Base-by-base conservation (phyloP, 2,797 vertebrate species). In the Darevskia mixta region DNA sequence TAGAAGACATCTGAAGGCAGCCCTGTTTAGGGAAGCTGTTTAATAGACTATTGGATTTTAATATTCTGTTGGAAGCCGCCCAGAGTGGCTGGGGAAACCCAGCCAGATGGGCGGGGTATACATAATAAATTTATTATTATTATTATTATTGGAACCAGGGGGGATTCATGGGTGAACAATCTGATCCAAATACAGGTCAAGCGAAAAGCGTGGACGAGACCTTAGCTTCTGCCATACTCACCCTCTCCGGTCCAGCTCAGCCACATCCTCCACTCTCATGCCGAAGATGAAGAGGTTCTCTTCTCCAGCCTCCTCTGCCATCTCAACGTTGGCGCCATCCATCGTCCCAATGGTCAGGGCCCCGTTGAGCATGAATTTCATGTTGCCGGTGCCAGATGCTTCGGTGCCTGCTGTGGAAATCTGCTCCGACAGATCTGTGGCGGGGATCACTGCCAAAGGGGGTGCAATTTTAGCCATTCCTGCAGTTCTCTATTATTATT, bases 351-450 rank as follows among this genome's bases (percentile, higher is more conserved):
- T 99, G 94, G 99, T 99, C 92, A 99, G 97, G 0, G 98, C 98
- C 0, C 98, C 98, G 0, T 99, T 99, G 94, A 99, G 95, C 98
- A 99, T 99, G 97, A 99, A 99, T 92, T 99, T 99, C 99, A 99
- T 99, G 95, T 99, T 99, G 7, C 98, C 99, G 0, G 99, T 99
- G 5, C 98, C 98, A 0, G 99, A 99, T 0, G 99, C 98, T 90
- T 99, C 98, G 0, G 99, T 99, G 87, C 99, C 98, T 0, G 99
- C 99, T 0, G 98, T 99, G 95, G 99, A 99, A 93, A 99, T 99
- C 97, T 99, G 99, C 97, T 99, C 98, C 0, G 99, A 99, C 94
- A 99, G 95, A 94, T 99, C 98, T 0, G 98, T 98, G 23, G 99
- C 98, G 9, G 99, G 98, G 45, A 99, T 99, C 94, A 99, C 99